These are phyloP conservation scores for Meteorus cinctellus DNA, from an alignment of 2,888 invertebrate species.

Conservation along the genomic window DNA sequence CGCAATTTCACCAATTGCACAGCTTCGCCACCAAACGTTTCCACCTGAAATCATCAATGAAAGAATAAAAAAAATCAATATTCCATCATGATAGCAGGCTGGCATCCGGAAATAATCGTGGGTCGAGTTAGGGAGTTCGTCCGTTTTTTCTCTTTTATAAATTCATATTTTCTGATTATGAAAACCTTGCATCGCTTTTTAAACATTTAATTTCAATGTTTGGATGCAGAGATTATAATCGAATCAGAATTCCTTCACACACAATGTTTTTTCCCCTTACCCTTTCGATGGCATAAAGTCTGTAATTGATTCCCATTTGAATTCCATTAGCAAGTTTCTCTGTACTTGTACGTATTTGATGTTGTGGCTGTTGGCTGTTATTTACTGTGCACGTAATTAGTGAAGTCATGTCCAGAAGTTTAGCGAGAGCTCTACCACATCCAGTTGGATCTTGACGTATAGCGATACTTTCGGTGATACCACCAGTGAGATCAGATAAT, in stretches of 20 bases:
- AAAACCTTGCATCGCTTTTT: no score
- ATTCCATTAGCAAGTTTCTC: conserved; percentile 83
- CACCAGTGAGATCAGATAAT: conserved; percentile 90
- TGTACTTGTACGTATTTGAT: conserved; percentile 76
- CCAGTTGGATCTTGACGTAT: conserved; percentile 82
- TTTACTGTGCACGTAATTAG: conserved; percentile 87
- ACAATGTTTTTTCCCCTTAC: conserved; percentile 69
- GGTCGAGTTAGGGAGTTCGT: no score
- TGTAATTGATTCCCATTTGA: conserved; percentile 86
- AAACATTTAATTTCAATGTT: no score
- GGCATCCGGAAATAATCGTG: no score
- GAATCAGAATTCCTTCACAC: no score
- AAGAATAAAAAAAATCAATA: conserved; percentile 6
- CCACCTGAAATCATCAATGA: conserved; percentile 74
- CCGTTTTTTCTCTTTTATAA: no score
- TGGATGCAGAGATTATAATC: no score
- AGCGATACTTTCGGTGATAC: conserved; percentile 89
- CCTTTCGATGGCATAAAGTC: conserved; percentile 83
- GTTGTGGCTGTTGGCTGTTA: conserved; percentile 62
- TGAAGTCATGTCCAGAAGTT: conserved; percentile 86
- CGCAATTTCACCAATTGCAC: conserved; percentile 82
- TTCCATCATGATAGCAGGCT: no score
- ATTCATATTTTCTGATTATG: no score
- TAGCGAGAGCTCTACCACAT: conserved; percentile 80
- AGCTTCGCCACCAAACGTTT: conserved; percentile 82